Conservation (phyloP, 2,888 invertebrate species). For the Philonicus albiceps region DNA sequence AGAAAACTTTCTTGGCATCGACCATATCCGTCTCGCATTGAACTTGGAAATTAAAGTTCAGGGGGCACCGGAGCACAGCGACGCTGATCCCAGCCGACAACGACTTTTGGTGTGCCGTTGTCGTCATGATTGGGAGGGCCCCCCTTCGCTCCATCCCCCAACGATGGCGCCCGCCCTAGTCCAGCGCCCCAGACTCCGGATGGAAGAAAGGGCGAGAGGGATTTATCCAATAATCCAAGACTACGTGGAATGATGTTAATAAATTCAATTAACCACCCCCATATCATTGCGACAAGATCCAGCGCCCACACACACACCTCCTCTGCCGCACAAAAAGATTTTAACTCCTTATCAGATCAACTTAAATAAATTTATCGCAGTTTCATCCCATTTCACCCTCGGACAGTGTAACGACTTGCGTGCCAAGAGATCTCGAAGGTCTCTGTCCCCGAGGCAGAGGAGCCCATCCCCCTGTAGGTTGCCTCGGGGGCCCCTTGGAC, state of each 20-base stretch:
- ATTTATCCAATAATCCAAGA: constrained; percentile 45
- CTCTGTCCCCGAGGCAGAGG: not conserved
- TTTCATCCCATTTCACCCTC: constrained; percentile 32
- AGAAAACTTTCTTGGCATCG: constrained; percentile 20
- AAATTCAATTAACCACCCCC: constrained; percentile 47
- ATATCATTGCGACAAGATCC: constrained; percentile 38
- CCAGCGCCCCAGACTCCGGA: not conserved
- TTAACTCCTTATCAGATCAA: constrained; percentile 48
- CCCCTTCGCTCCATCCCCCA: no score
- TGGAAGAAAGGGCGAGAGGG: not conserved
- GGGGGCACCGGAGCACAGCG: not conserved
- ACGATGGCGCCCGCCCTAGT: not conserved
- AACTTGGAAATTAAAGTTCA: constrained; percentile 28
- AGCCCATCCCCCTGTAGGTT: not conserved
- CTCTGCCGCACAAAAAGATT: constrained; percentile 44
- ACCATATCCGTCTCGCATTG: not conserved
- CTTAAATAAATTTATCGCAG: constrained; percentile 47
- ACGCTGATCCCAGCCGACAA: not conserved
- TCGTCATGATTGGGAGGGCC: not conserved
- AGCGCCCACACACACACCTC: not conserved
- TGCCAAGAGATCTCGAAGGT: not conserved
- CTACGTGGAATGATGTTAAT: constrained; percentile 44
- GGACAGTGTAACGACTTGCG: not conserved
- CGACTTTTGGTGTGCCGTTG: not conserved
- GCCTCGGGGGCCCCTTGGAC: not conserved